Evolutionary conservation across 2,113 vertebrate genomes (phyloP).

Genomic region (Daubentonia madagascariensis): DNA sequence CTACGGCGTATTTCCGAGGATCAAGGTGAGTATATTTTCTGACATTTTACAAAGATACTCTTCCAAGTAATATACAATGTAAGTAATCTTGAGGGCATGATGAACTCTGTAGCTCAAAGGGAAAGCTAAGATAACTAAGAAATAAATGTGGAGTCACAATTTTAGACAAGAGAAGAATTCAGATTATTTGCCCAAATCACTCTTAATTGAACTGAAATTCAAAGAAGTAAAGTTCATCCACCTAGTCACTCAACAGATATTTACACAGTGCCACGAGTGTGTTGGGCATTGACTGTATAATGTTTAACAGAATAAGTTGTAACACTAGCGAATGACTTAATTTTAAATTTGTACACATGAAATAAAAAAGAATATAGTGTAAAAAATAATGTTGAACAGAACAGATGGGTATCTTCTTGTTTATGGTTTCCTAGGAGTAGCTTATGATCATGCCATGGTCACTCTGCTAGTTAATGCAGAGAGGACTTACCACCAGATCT

Average conservation of each 20-base stretch:
- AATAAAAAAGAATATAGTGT: too few relatives aligned
- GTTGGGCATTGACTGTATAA: background rate
- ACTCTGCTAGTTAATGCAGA: background rate
- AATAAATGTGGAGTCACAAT: constrained; percentile 10
- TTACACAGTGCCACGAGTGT: background rate
- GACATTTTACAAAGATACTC: background rate
- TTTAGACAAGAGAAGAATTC: background rate
- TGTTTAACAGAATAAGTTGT: background rate
- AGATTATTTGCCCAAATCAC: background rate
- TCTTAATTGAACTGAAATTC: background rate
- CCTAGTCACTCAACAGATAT: background rate
- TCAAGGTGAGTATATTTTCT: constrained; percentile 88
- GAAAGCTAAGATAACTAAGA: background rate
- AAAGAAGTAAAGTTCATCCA: background rate
- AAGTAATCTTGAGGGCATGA: background rate
- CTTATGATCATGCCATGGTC: background rate
- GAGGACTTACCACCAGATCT: background rate
- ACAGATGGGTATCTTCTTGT: background rate
- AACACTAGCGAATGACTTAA: too few relatives aligned
- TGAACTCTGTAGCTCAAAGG: constrained; percentile 2
- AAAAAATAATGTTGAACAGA: background rate
- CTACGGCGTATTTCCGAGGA: constrained; percentile 96
- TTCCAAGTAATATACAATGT: background rate
- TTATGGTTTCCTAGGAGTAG: background rate
- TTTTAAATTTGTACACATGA: too few relatives aligned